phyloP scores from a whole-genome alignment of 2,113 vertebrate genomes.

The Peromyscus maniculatus region DNA sequence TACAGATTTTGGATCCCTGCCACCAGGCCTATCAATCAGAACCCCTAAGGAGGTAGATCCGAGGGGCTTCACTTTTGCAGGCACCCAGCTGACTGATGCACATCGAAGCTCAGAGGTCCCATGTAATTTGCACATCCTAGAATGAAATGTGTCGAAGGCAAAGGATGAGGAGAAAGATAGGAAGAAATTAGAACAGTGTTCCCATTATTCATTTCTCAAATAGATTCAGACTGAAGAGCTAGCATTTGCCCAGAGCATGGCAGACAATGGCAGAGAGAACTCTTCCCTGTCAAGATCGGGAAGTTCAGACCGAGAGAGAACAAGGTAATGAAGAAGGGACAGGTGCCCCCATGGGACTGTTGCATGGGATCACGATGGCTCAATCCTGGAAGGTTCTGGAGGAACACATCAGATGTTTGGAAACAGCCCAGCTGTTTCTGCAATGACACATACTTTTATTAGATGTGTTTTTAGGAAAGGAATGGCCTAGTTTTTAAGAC shows the following conservation, averaged over 20 bases:
- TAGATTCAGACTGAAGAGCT: slow-evolving; percentile 26
- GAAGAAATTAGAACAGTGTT: neutral
- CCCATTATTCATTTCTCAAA: neutral
- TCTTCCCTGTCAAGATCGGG: slow-evolving; percentile 39
- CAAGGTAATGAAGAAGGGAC: neutral
- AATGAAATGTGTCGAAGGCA: neutral
- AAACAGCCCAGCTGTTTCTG: slow-evolving; percentile 83
- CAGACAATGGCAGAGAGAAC: neutral
- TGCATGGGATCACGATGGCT: slow-evolving; percentile 85
- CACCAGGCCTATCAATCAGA: neutral
- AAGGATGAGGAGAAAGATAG: neutral
- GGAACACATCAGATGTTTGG: slow-evolving; percentile 85
- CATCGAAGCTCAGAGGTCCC: neutral
- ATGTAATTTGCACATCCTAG: neutral
- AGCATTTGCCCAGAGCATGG: neutral
- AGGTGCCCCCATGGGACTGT: slow-evolving; percentile 14
- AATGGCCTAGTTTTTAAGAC: slow-evolving; percentile 70
- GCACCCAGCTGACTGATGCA: too few species aligned
- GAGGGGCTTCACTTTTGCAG: neutral
- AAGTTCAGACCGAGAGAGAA: slow-evolving; percentile 55
- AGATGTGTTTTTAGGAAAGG: slow-evolving; percentile 81
- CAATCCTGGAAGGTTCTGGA: slow-evolving; percentile 72
- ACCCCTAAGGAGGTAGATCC: neutral
- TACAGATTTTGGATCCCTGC: too few species aligned
- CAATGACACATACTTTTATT: slow-evolving; percentile 82